A percentile compares a stretch with the other conserved stretches of the same genome.
Conservation (phyloP, 2,888 invertebrate species). For the Lasioglossum vierecki region DNA sequence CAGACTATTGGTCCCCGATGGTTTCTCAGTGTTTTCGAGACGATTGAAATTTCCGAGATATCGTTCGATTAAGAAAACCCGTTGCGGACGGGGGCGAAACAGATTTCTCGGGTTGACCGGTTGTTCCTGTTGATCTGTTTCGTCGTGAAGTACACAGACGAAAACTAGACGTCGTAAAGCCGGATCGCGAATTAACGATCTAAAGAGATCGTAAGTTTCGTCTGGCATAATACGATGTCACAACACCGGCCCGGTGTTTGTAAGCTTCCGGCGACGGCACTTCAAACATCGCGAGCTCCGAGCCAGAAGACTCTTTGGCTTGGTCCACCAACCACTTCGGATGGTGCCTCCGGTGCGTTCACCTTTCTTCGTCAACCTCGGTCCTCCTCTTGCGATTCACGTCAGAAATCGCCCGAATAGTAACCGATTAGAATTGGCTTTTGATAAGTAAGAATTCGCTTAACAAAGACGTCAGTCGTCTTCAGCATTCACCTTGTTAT, state of each 20-base stretch:
- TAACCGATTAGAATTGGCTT: not conserved
- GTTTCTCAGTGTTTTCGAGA: not conserved
- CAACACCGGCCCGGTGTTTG: constrained; percentile 83
- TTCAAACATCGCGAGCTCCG: constrained; percentile 82
- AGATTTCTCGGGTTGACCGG: not conserved
- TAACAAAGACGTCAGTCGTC: not conserved
- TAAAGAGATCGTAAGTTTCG: constrained; percentile 82
- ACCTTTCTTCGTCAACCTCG: constrained; percentile 30
- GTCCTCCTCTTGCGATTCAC: not conserved
- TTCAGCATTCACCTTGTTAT: not conserved
- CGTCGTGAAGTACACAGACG: constrained; percentile 12
- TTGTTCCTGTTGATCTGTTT: constrained; percentile 8
- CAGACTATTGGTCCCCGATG: not conserved
- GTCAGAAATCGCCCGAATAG: not conserved
- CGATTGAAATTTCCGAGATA: not conserved
- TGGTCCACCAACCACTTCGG: constrained; percentile 18
- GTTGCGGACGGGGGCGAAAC: not conserved
- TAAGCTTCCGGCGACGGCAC: constrained; percentile 83
- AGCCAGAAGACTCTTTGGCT: constrained; percentile 77
- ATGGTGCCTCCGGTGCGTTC: constrained; percentile 53
- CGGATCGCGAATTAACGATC: constrained; percentile 82
- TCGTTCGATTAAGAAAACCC: not conserved
- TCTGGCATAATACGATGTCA: constrained; percentile 83
- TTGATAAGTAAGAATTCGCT: not conserved
- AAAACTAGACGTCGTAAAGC: constrained; percentile 64